Evolutionary conservation across 2,888 invertebrate species (phyloP), one percentile per base, ranked within the genome.

Genomic region (Mimumesa dahlbomi): DNA sequence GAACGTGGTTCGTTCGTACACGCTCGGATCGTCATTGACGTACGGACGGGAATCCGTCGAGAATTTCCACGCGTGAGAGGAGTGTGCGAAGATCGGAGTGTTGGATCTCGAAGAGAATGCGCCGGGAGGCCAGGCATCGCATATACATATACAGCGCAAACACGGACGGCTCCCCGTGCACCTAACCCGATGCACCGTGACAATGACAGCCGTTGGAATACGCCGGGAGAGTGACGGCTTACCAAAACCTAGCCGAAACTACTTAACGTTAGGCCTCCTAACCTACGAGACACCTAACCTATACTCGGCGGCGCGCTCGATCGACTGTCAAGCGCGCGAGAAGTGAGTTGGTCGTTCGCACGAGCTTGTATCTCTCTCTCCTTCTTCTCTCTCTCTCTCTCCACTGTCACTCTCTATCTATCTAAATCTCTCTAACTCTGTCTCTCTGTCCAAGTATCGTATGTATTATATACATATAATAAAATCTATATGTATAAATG

Each of bases 271-370:
- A 18, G 45, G 53, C 40, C 5, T 4, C 25, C 40, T 54, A 46
- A 68, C 50, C 69, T 29, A 14, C 50, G 40, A 16, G 22, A 21
- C 42, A 58, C 64, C 58, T 36, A 58, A 71, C 72, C 72, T 59
- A 50, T 5, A 54, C 48, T 14, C 6, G 9, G 34, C 21, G 16
- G 19, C 38, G 54, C 53, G 57, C 42, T n/a, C 46, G 53, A 48
- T 2, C 36, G 22, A 46, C 69, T 70, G 62, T 61, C 56, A 31
- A 68, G 62, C 50, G 56, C 56, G 69, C 54, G 68, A 50, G 54
- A 21, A 61, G 61, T 46, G 68, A 59, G 29, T 34, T 21, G 22
- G 14, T 4, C 61, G 31, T 31, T 50, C 36, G 36, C 19, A 11
- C 53, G 11, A 29, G 29, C 11, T 34, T n/a, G 34, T n/a, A n/a